Conservation (phyloP, 2,113 vertebrate genomes). For the Chaenogobius annularis region DNA sequence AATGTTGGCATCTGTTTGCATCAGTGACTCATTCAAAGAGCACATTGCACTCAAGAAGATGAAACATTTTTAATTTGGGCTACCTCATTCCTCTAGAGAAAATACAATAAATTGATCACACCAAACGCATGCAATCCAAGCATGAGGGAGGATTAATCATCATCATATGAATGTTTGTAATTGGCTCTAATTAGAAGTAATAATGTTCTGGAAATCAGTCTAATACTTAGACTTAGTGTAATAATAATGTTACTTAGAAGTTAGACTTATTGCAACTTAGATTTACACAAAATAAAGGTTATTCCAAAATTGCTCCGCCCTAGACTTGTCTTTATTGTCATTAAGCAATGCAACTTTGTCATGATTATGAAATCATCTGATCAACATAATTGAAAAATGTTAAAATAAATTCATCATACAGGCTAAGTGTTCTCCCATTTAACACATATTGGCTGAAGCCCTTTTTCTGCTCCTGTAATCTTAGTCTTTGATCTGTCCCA, state of each 20-base stretch:
- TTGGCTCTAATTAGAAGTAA: too few relatives aligned
- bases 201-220: background rate
- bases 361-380: too few relatives aligned
- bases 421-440: background rate
- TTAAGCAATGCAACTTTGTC: background rate
- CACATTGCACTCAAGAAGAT: background rate
- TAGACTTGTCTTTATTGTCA: background rate
- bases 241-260: too few relatives aligned
- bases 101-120: background rate
- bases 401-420: background rate
- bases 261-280: too few relatives aligned
- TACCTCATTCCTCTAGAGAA: too few relatives aligned
- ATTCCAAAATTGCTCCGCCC: background rate
- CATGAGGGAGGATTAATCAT: background rate
- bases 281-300: too few relatives aligned
- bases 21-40: conserved; percentile 2
- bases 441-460: background rate
- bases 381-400: background rate
- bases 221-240: too few relatives aligned
- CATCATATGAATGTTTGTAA: background rate
- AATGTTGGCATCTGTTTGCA: background rate
- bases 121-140: background rate
- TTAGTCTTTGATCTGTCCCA: background rate
- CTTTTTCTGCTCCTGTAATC: background rate
- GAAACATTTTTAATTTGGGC: background rate